A percentile compares a stretch with the other conserved stretches of the same genome.
Conservation (phyloP, 2,113 vertebrate species). For the Oncorhynchus mykiss region DNA sequence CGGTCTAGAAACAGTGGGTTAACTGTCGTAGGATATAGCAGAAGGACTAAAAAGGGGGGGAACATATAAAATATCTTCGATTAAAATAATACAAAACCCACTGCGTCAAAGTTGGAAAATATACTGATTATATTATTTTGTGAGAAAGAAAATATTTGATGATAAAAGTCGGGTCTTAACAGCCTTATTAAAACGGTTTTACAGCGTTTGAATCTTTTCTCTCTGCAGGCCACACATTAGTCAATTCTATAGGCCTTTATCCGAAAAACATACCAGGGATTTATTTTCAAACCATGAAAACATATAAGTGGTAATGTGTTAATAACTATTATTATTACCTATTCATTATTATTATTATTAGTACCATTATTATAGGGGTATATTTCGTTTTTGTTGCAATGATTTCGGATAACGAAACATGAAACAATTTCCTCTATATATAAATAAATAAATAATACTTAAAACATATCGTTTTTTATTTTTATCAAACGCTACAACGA, state of each 20-base stretch:
- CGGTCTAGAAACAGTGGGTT: no score
- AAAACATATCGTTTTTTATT: no score
- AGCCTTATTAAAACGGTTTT: no score
- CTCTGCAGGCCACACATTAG: neutral
- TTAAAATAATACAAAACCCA: no score
- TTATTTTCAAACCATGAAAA: neutral
- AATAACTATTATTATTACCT: neutral
- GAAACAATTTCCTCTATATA: neutral
- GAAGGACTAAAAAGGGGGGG: no score
- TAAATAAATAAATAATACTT: neutral
- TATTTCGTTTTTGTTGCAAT: neutral
- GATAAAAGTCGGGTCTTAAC: no score
- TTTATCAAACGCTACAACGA: neutral
- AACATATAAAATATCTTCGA: no score
- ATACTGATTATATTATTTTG: no score
- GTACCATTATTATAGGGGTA: neutral
- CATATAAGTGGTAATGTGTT: neutral
- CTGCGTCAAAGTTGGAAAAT: no score
- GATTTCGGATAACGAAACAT: neutral
- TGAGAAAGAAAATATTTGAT: no score
- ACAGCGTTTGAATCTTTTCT: no score
- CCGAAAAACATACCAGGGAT: neutral
- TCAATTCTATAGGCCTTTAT: neutral
- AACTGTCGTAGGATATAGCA: no score
- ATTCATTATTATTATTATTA: neutral